Percentiles rank a stretch among this genome's conserved stretches.
phyloP scores from a whole-genome alignment of 1,140 invertebrate species.

The Sitodiplosis mosellana region DNA sequence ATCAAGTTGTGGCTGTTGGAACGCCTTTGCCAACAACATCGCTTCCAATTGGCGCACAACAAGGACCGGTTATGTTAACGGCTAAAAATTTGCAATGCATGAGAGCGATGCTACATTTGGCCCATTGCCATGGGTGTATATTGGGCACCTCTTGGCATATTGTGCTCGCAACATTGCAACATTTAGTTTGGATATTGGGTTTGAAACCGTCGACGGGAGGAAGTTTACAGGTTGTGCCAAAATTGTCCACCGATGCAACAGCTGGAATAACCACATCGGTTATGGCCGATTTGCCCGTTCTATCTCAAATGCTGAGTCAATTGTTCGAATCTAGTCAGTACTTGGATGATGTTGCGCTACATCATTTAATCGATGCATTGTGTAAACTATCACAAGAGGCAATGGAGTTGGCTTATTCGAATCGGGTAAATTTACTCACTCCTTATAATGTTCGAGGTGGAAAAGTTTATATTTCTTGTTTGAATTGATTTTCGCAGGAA shows the following conservation, averaged over 20 bases:
- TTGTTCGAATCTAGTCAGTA: constrained; percentile 90
- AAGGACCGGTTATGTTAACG: constrained; percentile 95
- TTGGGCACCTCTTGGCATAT: constrained; percentile 89
- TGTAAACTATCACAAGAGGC: constrained; percentile 92
- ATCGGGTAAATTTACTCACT: too few species aligned
- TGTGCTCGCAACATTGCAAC: constrained; percentile 86
- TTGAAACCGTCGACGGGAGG: constrained; percentile 85
- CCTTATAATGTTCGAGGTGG: too few species aligned
- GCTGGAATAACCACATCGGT: constrained; percentile 91
- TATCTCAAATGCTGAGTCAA: constrained; percentile 81
- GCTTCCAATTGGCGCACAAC: constrained; percentile 51
- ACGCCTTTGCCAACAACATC: constrained; percentile 76
- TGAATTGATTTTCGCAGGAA: constrained; percentile 38
- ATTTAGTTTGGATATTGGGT: constrained; percentile 95
- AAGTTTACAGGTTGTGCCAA: constrained; percentile 55
- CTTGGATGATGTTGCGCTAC: constrained; percentile 83
- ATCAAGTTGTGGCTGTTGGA: constrained; percentile 87
- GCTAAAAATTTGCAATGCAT: constrained; percentile 95
- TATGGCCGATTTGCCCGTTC: constrained; percentile 85
- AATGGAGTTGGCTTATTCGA: constrained; percentile 91
- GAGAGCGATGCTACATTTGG: constrained; percentile 70
- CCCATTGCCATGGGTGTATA: constrained; percentile 82
- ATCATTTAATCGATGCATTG: constrained; percentile 91
- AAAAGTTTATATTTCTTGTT: too few species aligned
- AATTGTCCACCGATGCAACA: constrained; percentile 54